Base-by-base conservation (phyloP, 2,797 vertebrate species). In the Paguma larvata region DNA sequence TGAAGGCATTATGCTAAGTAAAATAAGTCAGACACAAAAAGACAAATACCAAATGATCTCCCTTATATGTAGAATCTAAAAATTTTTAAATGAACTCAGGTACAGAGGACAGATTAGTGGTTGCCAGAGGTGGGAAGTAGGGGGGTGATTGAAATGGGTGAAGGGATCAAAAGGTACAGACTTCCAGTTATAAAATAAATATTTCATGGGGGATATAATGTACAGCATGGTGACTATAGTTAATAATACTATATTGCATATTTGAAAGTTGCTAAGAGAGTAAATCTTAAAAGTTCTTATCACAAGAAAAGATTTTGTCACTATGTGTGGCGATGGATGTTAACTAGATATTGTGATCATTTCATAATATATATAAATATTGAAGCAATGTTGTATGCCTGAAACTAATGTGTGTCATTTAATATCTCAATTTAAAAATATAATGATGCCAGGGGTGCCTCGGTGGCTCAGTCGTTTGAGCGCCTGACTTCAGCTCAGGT, bases 111-210 rank as follows among this genome's bases (percentile, higher is more conserved):
- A 84, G 38, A 77, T 32, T 46, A 30, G 46, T 77, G 9, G 18
- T 85, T 84, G 16, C 48, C 62, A 89, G 38, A 84, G 23, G 32
- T 21, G 19, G 19, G 19, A 38, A 27, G 16, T 46, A 23, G 30
- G 32, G 32, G 13, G 48, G 32, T 68, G 9, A 62, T n/a, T n/a
- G 38, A 84, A 89, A 89, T 46, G 53, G 48, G 30, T 73, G n/a
- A 88, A 88, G 41, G n/a, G 30, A 38, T 77, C 34, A 83, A 89
- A 84, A 77, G 9, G 32, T 59, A 89, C 93, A 94, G 59, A 85
- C 38, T 67, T 78, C 25, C 18, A 85, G 18, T 85, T 94, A 65
- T n/a, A 83, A 83, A 89, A 75, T 73, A 88, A 73, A 14, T 63
- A 82, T 82, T 41, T 56, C 41, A 62, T 15, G 5, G 44, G 15